Conservation (phyloP, 2,797 vertebrate species). For the Sibirionetta formosa region DNA sequence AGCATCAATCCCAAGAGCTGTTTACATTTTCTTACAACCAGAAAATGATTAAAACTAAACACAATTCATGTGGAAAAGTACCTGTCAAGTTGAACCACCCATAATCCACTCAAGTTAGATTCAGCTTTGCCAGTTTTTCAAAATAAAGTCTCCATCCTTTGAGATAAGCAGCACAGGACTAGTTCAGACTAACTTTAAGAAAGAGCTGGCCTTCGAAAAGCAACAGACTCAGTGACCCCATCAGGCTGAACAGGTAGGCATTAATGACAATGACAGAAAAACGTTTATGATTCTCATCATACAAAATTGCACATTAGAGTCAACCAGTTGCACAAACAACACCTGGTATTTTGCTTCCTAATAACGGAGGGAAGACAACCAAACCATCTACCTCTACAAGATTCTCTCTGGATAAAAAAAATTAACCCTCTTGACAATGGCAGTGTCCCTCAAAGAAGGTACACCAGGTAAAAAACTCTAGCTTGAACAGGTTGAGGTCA, state of each 20-base stretch:
- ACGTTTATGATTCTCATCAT: not conserved
- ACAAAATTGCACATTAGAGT: not conserved
- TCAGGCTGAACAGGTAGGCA: not conserved
- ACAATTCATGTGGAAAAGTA: not conserved
- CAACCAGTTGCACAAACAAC: not conserved
- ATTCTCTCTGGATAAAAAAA: not conserved
- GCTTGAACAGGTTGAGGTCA: not conserved
- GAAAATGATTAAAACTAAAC: not conserved
- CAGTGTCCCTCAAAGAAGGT: not conserved
- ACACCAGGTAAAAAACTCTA: not conserved
- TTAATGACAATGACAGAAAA: not conserved
- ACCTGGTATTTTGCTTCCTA: not conserved
- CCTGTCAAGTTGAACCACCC: not conserved
- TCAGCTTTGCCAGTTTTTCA: not conserved
- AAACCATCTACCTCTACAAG: not conserved
- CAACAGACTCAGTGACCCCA: not conserved
- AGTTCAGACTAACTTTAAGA: not conserved
- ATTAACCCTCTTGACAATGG: not conserved
- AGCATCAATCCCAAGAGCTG: not conserved
- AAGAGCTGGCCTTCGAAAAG: not conserved
- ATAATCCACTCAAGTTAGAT: not conserved
- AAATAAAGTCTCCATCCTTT: not conserved
- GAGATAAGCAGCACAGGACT: not conserved
- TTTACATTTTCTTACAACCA: not conserved
- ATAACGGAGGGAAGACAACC: not conserved